Conservation (phyloP, 2,888 invertebrate genomes). For the Heliconius cydno region DNA sequence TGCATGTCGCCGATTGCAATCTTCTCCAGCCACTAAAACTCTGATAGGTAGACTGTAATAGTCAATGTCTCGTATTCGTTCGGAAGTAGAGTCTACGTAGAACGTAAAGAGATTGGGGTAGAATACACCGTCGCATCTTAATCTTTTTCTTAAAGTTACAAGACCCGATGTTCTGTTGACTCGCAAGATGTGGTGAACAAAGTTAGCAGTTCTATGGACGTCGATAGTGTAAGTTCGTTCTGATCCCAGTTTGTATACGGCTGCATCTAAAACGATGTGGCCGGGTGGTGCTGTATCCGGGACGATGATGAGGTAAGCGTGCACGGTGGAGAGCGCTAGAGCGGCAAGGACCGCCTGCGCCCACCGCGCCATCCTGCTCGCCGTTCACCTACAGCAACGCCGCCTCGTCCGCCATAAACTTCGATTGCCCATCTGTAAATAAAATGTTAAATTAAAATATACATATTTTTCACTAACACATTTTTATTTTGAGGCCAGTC, state of each 20-base stretch:
- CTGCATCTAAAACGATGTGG: constrained; percentile 89
- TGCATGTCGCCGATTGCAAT: constrained; percentile 86
- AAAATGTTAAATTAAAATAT: constrained; percentile 34
- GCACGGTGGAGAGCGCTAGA: constrained; percentile 63
- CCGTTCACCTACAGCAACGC: constrained; percentile 74
- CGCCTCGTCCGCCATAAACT: constrained; percentile 68
- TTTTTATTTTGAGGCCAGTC: too few relatives aligned
- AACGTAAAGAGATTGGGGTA: constrained; percentile 94
- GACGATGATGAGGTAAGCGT: constrained; percentile 83
- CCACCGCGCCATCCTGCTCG: constrained; percentile 62
- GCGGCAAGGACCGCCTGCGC: constrained; percentile 62
- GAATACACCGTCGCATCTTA: constrained; percentile 91
- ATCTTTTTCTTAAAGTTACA: constrained; percentile 87
- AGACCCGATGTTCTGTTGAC: constrained; percentile 90
- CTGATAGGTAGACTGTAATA: constrained; percentile 92
- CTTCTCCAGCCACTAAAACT: constrained; percentile 88
- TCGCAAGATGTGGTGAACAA: constrained; percentile 89
- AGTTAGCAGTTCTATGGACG: constrained; percentile 91
- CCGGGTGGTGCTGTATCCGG: constrained; percentile 85
- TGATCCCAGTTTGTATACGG: constrained; percentile 91
- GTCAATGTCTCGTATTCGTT: constrained; percentile 89
- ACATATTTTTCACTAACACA: neutral
- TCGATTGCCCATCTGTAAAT: constrained; percentile 68
- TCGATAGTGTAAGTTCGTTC: constrained; percentile 91
- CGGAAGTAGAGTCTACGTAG: constrained; percentile 93